These are phyloP conservation scores for Salticus scenicus DNA, from an alignment of 2,888 invertebrate genomes.

Conservation along the genomic window DNA sequence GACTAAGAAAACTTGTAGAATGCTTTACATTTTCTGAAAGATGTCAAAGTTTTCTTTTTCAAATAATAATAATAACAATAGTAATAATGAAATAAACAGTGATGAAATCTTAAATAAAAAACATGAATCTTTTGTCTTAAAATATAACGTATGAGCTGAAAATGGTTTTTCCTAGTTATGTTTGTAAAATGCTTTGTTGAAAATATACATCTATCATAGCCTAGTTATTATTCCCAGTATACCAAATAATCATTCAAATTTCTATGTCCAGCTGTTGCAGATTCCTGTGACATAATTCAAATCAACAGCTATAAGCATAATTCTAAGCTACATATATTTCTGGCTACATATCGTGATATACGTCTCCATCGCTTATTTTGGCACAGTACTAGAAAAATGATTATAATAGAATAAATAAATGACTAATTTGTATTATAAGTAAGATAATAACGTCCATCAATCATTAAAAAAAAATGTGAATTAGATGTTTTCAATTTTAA, in stretches of 20 bases:
- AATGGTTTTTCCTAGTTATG: not conserved
- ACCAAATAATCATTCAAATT: constrained; percentile 7
- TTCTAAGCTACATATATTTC: constrained; percentile 44
- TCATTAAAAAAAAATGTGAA: no score
- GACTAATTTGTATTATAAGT: not conserved
- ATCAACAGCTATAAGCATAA: constrained; percentile 10
- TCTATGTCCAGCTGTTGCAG: constrained; percentile 31
- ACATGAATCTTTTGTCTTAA: not conserved
- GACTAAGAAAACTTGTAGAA: not conserved
- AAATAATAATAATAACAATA: no score
- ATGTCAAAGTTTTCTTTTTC: not conserved
- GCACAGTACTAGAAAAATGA: constrained; percentile 37
- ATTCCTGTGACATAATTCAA: constrained; percentile 25
- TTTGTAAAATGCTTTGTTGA: not conserved
- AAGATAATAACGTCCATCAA: no score
- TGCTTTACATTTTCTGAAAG: not conserved
- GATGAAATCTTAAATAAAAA: not conserved
- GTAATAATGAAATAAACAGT: not conserved
- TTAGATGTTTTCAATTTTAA: no score
- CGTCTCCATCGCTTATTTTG: constrained; percentile 40
- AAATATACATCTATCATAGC: not conserved
- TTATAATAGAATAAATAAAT: not conserved
- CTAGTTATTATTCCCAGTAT: not conserved
- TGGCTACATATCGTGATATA: constrained; percentile 46
- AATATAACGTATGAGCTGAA: not conserved